Conservation (phyloP, 2,888 invertebrate species). For the Andrena praecox region DNA sequence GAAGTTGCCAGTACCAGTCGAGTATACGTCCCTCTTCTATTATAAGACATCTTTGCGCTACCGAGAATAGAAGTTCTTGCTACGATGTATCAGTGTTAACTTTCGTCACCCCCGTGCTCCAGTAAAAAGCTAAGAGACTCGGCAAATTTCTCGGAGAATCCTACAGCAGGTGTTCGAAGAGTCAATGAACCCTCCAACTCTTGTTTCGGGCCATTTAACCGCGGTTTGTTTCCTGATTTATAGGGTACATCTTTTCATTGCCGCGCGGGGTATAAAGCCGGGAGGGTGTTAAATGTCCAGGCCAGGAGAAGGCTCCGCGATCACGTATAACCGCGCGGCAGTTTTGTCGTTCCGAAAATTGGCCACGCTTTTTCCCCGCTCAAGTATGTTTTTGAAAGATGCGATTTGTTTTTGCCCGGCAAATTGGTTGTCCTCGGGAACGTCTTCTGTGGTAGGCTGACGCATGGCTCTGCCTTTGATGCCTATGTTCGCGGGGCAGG, state of each 20-base stretch:
- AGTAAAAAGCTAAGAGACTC: not conserved
- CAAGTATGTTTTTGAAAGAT: constrained; percentile 82
- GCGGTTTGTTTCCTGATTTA: constrained; percentile 76
- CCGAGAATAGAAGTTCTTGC: too few relatives aligned
- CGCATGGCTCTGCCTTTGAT: constrained; percentile 20
- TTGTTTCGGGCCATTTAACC: constrained; percentile 60
- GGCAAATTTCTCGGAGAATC: not conserved
- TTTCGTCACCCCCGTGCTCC: too few relatives aligned
- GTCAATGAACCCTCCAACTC: not conserved
- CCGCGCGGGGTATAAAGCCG: constrained; percentile 16
- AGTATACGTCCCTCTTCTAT: too few relatives aligned
- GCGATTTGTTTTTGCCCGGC: constrained; percentile 74
- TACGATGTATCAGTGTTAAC: too few relatives aligned
- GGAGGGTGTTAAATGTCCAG: constrained; percentile 55
- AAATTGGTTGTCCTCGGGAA: constrained; percentile 67
- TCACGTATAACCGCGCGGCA: constrained; percentile 11
- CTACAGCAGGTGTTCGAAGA: not conserved
- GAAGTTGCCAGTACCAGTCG: too few relatives aligned
- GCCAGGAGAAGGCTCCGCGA: constrained; percentile 45
- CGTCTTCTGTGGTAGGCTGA: constrained; percentile 47
- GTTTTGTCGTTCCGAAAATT: constrained; percentile 71
- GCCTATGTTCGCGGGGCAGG: constrained; percentile 19
- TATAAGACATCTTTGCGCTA: too few relatives aligned
- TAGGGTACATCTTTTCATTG: constrained; percentile 72
- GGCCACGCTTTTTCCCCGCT: constrained; percentile 72